Evolutionary conservation across 2,888 invertebrate genomes (phyloP).

Genomic region (Napeogenes sylphis): DNA sequence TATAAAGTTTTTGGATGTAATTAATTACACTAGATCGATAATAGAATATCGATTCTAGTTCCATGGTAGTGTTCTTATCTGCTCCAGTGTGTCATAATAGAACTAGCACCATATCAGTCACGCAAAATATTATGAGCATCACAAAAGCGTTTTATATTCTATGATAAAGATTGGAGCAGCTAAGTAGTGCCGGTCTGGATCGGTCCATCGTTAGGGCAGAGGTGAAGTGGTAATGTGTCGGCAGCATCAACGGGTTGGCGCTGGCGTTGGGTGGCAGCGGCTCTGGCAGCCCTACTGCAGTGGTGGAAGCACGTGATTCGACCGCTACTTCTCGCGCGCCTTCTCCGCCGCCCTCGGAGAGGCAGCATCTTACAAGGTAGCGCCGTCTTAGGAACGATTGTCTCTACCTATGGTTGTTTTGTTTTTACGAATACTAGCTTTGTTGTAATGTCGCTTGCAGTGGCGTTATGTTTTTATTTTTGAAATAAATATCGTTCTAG

Average conservation of each 20-base stretch:
- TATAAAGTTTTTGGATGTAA: slow-evolving; percentile 37
- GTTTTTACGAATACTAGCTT: slow-evolving; percentile 47
- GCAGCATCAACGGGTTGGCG: slow-evolving; percentile 78
- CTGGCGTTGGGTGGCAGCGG: slow-evolving; percentile 75
- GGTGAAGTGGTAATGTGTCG: slow-evolving; percentile 77
- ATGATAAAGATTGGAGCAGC: slow-evolving; percentile 56
- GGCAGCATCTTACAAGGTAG: slow-evolving; percentile 75
- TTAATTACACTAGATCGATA: slow-evolving; percentile 41
- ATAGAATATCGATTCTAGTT: slow-evolving; percentile 46
- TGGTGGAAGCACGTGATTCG: slow-evolving; percentile 55
- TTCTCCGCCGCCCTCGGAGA: slow-evolving; percentile 68
- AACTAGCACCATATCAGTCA: slow-evolving; percentile 5
- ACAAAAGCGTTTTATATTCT: too few species aligned
- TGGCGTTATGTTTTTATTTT: slow-evolving; percentile 1
- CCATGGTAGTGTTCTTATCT: slow-evolving; percentile 60
- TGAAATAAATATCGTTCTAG: neutral
- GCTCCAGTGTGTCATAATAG: slow-evolving; percentile 49
- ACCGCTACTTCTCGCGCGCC: slow-evolving; percentile 69
- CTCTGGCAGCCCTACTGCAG: slow-evolving; percentile 59
- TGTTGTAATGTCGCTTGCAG: slow-evolving; percentile 17
- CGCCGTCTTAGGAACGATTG: slow-evolving; percentile 50
- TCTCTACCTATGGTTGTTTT: slow-evolving; percentile 60
- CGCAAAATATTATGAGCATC: too few species aligned
- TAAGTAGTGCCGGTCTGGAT: slow-evolving; percentile 44
- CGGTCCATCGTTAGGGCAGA: slow-evolving; percentile 63